Evolutionary conservation across 1,140 invertebrate genomes (phyloP).

Genomic region (Rhizoglyphus robini): DNA sequence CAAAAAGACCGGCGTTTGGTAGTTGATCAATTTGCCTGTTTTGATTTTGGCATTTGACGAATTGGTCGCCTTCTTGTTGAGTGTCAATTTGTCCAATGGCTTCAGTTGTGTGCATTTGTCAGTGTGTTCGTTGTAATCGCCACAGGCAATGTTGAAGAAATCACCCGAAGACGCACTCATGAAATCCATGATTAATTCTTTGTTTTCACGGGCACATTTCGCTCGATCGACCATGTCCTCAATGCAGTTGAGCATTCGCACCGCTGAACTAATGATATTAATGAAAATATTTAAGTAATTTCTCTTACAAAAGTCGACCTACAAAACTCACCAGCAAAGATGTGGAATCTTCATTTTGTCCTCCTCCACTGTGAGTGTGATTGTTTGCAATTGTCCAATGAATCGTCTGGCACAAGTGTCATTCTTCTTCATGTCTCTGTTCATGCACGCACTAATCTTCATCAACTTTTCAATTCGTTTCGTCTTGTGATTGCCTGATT

Average conservation of each 20-base stretch:
- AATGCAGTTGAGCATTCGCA: neutral
- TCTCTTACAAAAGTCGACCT: neutral
- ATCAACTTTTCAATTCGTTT: neutral
- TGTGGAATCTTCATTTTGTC: neutral
- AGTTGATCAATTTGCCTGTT: neutral
- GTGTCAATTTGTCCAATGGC: neutral
- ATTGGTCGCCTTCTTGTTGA: neutral
- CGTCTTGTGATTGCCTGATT: neutral
- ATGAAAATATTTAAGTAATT: too few species aligned
- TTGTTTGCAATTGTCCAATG: neutral
- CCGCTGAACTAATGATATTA: neutral
- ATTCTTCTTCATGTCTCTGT: neutral
- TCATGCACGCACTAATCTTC: neutral
- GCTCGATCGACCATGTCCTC: neutral
- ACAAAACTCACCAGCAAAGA: neutral
- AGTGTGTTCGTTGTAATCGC: neutral
- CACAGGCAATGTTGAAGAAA: constrained; percentile 2
- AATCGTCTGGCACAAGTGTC: neutral
- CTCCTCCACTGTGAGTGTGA: neutral
- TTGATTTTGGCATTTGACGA: too few species aligned
- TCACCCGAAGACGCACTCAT: neutral
- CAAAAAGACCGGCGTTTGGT: neutral
- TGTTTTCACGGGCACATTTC: neutral
- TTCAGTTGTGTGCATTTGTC: neutral
- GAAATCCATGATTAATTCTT: neutral